A percentile compares a stretch with the other conserved stretches of the same genome.
These are phyloP conservation scores for Congeria kusceri DNA, from an alignment of 2,888 invertebrate species.

Conservation along the genomic window DNA sequence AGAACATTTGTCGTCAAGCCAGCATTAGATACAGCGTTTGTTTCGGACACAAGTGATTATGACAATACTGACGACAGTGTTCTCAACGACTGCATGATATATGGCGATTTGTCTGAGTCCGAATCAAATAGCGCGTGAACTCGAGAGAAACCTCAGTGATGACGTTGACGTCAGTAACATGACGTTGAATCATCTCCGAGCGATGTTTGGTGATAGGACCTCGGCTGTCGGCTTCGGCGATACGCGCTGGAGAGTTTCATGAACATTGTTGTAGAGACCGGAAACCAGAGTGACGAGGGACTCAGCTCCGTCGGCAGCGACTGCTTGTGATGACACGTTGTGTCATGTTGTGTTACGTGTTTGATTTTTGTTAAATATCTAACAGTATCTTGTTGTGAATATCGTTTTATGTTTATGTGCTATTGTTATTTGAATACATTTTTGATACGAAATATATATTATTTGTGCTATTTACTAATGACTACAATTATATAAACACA, in stretches of 20 bases:
- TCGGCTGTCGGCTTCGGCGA: background rate
- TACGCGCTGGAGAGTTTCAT: constrained; percentile 37
- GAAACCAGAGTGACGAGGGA: too few relatives aligned
- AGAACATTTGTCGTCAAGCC: too few relatives aligned
- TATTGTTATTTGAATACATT: too few relatives aligned
- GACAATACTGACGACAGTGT: background rate
- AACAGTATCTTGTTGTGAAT: too few relatives aligned
- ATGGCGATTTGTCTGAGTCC: constrained; percentile 13
- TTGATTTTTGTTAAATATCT: too few relatives aligned
- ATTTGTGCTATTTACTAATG: too few relatives aligned
- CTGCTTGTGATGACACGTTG: background rate
- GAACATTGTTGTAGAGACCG: constrained; percentile 7
- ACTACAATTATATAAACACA: too few relatives aligned
- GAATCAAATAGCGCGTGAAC: constrained; percentile 25
- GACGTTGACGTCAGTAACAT: constrained; percentile 2
- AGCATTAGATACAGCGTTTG: too few relatives aligned
- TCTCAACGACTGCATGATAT: constrained; percentile 26
- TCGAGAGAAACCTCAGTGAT: constrained; percentile 36
- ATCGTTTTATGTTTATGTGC: too few relatives aligned
- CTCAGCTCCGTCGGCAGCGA: constrained; percentile 23
- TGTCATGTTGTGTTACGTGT: too few relatives aligned
- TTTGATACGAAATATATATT: too few relatives aligned
- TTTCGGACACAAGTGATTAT: too few relatives aligned
- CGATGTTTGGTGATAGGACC: constrained; percentile 11
- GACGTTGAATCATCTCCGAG: constrained; percentile 14